Evolutionary conservation across 2,113 vertebrate genomes (phyloP), one percentile per base, ranked within the genome.

Genomic region (Haemorhous mexicanus): DNA sequence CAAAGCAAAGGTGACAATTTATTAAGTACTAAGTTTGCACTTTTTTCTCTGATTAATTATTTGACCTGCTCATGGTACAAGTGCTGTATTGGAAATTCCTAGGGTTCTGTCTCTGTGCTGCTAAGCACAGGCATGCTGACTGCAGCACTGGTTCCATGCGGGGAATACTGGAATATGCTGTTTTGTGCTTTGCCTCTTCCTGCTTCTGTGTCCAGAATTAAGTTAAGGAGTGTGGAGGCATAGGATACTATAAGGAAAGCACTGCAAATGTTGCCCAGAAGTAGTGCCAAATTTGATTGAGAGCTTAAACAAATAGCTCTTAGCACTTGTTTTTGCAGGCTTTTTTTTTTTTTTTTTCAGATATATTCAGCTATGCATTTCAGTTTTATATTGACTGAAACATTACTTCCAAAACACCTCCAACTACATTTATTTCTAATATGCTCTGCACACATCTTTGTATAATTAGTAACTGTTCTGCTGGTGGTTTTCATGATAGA

Each of bases 1-100:
- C 47, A 97, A 93, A 93, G 90, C 33, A 89, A 84, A 77, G 85
- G 70, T 86, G 39, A 33, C 73, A 21, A 73, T 47, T 44, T 47
- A 59, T 64, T 78, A 73, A 85, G 23, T 85, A 58, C 13, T 46
- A 50, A 32, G 8, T 22, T 77, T 39, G 13, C 79, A 33, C 19
- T 72, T 72, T 43, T 79, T 90, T 70, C 28, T 63, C 39, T 66
- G 30, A 27, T 59, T 11, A 55, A 10, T 69, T 90, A 20, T 78
- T 87, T 55, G 35, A 72, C 44, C 26, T 74, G 12, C 11, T 86
- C 5, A 10, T 76, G 11, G 9, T 53, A 21, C 2, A 2, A 4
- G 22, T 67, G n/a, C 27, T 87, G 3, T 63, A 16, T 6, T 70
- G 17, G 39, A 58, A 73, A 28, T 82, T 74, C 55, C 30, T 70